These are phyloP conservation scores for Motacilla alba DNA, from an alignment of 2,113 vertebrate species.

Conservation along the genomic window DNA sequence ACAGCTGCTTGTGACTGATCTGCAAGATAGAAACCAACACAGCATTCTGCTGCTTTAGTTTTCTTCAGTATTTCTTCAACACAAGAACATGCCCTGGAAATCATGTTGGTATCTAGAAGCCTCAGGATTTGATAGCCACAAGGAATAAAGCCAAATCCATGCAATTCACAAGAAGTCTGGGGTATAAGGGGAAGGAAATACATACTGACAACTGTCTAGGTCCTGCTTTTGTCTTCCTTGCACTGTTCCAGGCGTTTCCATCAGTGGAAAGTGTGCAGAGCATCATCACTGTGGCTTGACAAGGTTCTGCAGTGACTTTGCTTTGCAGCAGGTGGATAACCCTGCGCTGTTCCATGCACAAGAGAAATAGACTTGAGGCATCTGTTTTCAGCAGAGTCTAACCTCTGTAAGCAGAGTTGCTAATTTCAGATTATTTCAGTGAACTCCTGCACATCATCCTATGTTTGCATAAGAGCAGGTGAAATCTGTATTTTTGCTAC, in stretches of 20 bases:
- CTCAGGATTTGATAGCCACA: not conserved
- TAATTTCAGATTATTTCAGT: not conserved
- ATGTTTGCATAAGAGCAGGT: not conserved
- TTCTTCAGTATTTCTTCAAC: not conserved
- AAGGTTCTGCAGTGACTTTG: not conserved
- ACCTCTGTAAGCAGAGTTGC: not conserved
- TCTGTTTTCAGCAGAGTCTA: not conserved
- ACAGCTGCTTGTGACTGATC: not conserved
- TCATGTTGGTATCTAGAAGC: not conserved
- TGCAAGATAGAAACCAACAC: not conserved
- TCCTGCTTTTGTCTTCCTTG: not conserved
- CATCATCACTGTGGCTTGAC: not conserved
- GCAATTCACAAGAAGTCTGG: not conserved
- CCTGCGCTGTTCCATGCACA: not conserved
- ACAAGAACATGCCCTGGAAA: not conserved
- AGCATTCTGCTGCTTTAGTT: not conserved
- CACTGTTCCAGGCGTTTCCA: not conserved
- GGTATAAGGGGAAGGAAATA: not conserved
- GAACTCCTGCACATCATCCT: not conserved
- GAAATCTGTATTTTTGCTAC: not conserved
- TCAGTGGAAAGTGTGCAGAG: not conserved
- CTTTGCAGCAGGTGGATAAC: not conserved
- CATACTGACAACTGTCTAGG: not conserved
- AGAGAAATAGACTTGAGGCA: not conserved
- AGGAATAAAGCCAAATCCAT: not conserved